Evolutionary conservation across 2,888 invertebrate species (phyloP), one percentile per base, ranked within the genome.

Genomic region (Dolichomitus sp.): DNA sequence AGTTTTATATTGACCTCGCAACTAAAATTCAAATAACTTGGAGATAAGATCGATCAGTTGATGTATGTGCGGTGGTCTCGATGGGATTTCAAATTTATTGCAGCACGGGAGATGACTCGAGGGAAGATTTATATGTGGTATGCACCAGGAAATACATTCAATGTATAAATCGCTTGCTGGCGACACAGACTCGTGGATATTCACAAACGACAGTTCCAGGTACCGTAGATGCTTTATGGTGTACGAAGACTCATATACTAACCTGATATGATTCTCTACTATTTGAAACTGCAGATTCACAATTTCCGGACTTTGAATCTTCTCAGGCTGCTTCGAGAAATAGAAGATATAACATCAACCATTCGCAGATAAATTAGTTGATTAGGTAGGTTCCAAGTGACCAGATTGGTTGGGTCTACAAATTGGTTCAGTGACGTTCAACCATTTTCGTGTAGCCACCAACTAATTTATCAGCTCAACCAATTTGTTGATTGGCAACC

Each of bases 21-120:
- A 30, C n/a, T 5, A 19, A 48, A 59, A 33, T 48, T 72, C 14
- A 72, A 48, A 48, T 48, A 59, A 72, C 45, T 59, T 17, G 17
- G 14, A 12, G 42, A 57, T 70, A 57, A 54, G 52, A 52, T 57
- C 54, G 40, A 57, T 30, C 45, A 4, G 27, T 4, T 54, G 23
- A 69, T 45, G 17, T 11, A 17, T 0, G 14, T 59, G 37, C 1
- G 0, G 14, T 59, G 37, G 4, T 59, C 23, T 33, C 37, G 17
- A 59, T 59, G 37, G 37, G 37, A 59, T 59, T 17, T 17, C 17
- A 37, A 37, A 37, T 37, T n/a, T 17, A 59, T 59, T 33, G n/a
- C 37, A 37, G 33, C 14, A 0, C 7, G 59, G 37, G n/a, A 57
- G n/a, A n/a, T 57, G 12, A 27, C 57, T 57, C 30, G 33, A 33